A percentile compares a stretch with the other conserved stretches of the same genome.
Evolutionary conservation across 2,888 invertebrate species (phyloP).

Genomic region (Eremobia ochroleuca): DNA sequence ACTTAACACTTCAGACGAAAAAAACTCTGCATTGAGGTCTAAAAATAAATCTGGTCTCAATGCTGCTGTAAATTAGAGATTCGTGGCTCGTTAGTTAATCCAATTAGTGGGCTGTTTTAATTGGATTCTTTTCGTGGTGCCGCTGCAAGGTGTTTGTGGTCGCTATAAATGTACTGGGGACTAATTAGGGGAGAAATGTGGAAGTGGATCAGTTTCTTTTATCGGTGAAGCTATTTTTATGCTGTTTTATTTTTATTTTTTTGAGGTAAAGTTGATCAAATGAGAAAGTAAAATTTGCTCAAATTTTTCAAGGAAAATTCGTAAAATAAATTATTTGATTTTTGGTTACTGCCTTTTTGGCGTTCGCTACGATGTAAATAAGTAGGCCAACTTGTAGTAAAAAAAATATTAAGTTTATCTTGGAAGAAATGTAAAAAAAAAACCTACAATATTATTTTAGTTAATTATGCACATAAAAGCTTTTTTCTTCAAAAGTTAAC

Average conservation of each 20-base stretch:
- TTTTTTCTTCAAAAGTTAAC: neutral
- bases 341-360: too few species aligned
- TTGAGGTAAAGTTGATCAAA: neutral
- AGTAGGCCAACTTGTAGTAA: neutral
- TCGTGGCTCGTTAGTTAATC: conserved; percentile 75
- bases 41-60: conserved; percentile 64
- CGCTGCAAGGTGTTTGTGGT: conserved; percentile 53
- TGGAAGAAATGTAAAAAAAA: too few species aligned
- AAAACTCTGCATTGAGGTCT: conserved; percentile 45
- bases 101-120: conserved; percentile 76
- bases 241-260: neutral
- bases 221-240: neutral
- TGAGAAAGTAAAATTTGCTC: neutral
- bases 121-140: conserved; percentile 72
- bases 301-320: neutral
- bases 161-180: conserved; percentile 31
- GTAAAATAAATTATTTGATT: neutral
- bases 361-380: too few species aligned
- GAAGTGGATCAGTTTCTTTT: conserved; percentile 23
- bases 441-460: too few species aligned
- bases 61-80: conserved; percentile 61
- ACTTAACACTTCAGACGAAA: conserved; percentile 28
- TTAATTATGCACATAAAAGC: neutral
- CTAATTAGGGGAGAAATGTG: conserved; percentile 49
- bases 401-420: neutral